A percentile compares a stretch with the other conserved stretches of the same genome.
Conservation (phyloP, 2,113 vertebrate genomes). For the Australoheros scitulus region DNA sequence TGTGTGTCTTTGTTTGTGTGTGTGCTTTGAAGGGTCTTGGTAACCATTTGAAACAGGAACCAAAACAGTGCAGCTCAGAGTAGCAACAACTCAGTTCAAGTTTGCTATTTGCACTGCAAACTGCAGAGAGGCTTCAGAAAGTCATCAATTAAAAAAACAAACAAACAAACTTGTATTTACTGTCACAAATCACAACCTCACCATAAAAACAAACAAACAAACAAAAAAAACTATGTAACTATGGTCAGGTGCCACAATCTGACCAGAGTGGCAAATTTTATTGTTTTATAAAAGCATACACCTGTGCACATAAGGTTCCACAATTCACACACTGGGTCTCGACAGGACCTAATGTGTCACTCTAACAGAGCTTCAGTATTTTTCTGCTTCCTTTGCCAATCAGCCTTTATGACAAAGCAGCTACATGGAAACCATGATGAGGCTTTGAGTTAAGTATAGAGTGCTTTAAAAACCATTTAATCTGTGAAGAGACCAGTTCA, state of each 20-base stretch:
- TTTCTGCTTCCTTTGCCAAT: background rate
- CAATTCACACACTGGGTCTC: background rate
- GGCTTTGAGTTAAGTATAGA: background rate
- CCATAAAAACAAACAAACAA: background rate
- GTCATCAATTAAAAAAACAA: background rate
- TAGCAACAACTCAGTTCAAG: background rate
- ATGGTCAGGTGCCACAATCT: background rate
- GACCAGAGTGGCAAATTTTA: fast-evolving
- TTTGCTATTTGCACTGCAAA: background rate
- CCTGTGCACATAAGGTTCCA: too few relatives aligned
- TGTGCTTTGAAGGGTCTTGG: background rate
- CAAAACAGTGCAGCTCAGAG: background rate
- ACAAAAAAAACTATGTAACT: background rate
- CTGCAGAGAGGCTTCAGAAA: background rate
- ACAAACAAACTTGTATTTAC: background rate
- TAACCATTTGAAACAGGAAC: background rate
- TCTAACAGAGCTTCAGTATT: background rate
- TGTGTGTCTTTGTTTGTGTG: background rate
- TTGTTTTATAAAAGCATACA: background rate
- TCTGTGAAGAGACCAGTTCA: background rate
- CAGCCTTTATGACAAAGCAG: background rate
- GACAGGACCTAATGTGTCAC: fast-evolving
- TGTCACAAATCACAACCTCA: background rate
- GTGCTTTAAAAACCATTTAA: background rate
- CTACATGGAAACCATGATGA: background rate